Evolutionary conservation across 64 coral and sea anemone genomes (phyloP), one percentile per base, ranked within the genome.

Genomic region (Stichodactyla mertensii): DNA sequence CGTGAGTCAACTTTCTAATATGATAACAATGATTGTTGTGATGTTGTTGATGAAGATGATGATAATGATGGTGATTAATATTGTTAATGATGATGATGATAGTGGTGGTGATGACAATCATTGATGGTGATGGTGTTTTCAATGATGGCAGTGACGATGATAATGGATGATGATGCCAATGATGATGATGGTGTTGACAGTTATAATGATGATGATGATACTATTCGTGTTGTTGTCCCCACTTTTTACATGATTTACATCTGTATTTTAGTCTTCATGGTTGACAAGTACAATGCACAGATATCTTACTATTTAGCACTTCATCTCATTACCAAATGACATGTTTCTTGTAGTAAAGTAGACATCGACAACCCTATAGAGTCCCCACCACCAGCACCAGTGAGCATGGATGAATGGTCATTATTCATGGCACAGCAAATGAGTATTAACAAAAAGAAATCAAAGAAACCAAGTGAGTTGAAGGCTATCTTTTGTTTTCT

Each of bases 341-440:
- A 1, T 58, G 9, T 27, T 74, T 71, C 20, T 11, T 20, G 10
- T 19, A 87, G 90, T 31, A 91, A 91, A 55, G 58, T 53, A 6
- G 85, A 86, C 85, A 57, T 86, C 19, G 20, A 55, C 82, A 71
- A 60, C n/a, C 52, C 61, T 19, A 52, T 36, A 10, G 23, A 52
- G 10, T 31, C 82, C 14, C 22, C 83, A 24, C n/a, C 77, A 36
- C 71, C 66, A 16, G 54, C 89, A 10, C 16, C 90, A 4, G 67
- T 91, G 52, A 60, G 55, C 8, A 22, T 71, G 79, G 90, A 91
- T 52, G 90, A 91, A 51, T 91, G 90, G 90, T 82, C 86, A 4
- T 54, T 56, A 58, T 91, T 91, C 78, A 91, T 91, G 90, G 7
- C 58, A 52, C 64, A 78, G 55, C 90, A 91, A 51, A 86, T 87